Base-by-base conservation (phyloP, 2,888 invertebrate species). In the Drosophila kanekoi region DNA sequence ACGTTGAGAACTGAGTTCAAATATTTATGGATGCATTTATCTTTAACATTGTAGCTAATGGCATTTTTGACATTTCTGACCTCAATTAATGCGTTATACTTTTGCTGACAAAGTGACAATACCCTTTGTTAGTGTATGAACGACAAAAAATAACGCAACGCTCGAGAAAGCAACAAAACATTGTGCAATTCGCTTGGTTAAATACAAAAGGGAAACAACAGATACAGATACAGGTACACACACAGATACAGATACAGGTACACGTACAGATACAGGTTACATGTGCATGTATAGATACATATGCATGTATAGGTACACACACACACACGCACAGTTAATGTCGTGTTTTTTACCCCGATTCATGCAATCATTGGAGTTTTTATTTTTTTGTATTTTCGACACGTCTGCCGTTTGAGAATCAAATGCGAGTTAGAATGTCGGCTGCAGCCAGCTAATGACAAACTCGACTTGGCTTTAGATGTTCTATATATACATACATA, bases 161-260 rank as follows among this genome's bases (percentile, higher is more conserved):
- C 70, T 81, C 48, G 84, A 84, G 60, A 81, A 72, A 72, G 65
- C 69, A 72, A 62, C 49, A 61, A 59, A 65, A 61, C 66, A 70
- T 74, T 78, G 79, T 66, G 83, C 81, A 77, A 77, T 74, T 66
- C 56, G 64, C 44, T 62, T 74, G 61, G 61, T 56, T 59, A 76
- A 63, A 67, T 72, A 68, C 70, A 77, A 68, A 78, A 69, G 72
- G 72, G 60, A 72, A 77, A 69, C 67, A 48, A 60, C 58, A 72
- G 37, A 43, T 45, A 57, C 43, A 38, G 33, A 10, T 16, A 18
- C 16, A 28, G 28, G 2, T 2, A 28, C 28, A 28, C 8, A 8
- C 6, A 28, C 28, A 8, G 18, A 2, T 18, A 18, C 18, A 18
- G 20, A 20, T 20, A 20, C 20, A 18, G 3, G 3, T 18, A 18